Base-by-base conservation (phyloP, 2,888 invertebrate species). In the Xestia sexstrigata region DNA sequence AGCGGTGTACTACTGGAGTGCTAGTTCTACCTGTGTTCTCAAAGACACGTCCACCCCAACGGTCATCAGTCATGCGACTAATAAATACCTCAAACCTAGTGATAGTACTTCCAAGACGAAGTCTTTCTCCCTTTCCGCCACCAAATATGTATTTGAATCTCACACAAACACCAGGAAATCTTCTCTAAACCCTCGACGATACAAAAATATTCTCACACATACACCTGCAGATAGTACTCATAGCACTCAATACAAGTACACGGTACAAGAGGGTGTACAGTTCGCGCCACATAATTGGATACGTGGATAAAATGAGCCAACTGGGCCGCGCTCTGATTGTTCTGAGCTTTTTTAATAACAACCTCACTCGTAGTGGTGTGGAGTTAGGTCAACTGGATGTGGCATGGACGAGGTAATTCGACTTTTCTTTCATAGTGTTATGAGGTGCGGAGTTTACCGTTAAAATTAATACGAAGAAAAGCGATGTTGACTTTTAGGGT, bases 271-370 rank as follows among this genome's bases (percentile, higher is more conserved):
- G 60, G 55, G 85, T 74, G 78, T 79, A 66, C 85, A 88, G 82
- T 88, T 89, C 84, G 86, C 88, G 79, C 79, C 81, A 84, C 82
- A 93, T 95, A 95, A 95, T 95, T 95, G 95, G 95, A 94, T 93
- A 93, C 92, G 93, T 88, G 90, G 90, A 89, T 89, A 88, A 89
- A 95, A 95, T 93, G 95, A 93, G 94, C 93, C 91, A 88, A 88
- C 90, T 89, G 94, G 88, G 94, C 91, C 93, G 85, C 88, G 82
- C 90, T 88, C 90, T 93, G 93, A 95, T 95, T 95, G 94, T 94
- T 93, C 93, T 90, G 93, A 93, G 92, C 92, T 93, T 94, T 94
- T 95, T 94, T 95, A 94, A 95, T 95, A 95, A 94, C 93, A 94
- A 89, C 89, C 91, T 81, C 90, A 78, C 88, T 90, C 77, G 87